Base-by-base conservation (phyloP, 2,113 vertebrate species). In the Fulmarus glacialis region DNA sequence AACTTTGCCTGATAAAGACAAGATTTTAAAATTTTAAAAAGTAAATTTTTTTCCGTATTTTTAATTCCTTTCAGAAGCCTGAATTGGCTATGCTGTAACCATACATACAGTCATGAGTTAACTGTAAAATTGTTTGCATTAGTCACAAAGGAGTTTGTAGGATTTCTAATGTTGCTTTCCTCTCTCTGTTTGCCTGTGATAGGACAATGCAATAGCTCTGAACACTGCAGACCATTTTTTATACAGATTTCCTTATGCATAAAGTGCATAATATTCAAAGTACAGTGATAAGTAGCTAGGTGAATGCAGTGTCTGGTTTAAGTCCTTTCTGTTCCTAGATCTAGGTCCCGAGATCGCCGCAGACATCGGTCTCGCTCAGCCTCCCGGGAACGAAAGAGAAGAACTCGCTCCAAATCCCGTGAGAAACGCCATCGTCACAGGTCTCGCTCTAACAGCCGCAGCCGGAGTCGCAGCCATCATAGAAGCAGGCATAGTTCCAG, bases 391-490 rank as follows among this genome's bases (percentile, higher is more conserved):
- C 98, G 98, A 16, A 98, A 98, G 96, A 97, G 98, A 87, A 98
- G 98, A 88, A 98, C 98, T 84, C 98, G 98, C 5, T 99, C 98
- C 89, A 98, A 98, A 48, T 99, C 98, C 38, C 98, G 98, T 34
- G 98, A 99, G 97, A 98, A 98, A 6, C 98, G 98, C 40, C 98
- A 98, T 56, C 98, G 96, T 26, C 98, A 98, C 89, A 82, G 98
- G 60, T 98, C 98, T 23, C 98, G 98, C 64, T 99, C 98, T 2
- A 74, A 96, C 90, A 98, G 98, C 91, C 98, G 98, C 9, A 99
- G 98, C 89, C 98, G 98, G 7, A 99, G 98, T 72, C 98, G 97
- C 73, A 99, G 98, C 93, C 98, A 99, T 63, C 98, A 99, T 59
- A 96, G 98, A 63, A 99, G 98, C 87, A 97, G 98, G 89, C 98